A percentile compares a stretch with the other conserved stretches of the same genome.
Evolutionary conservation across 2,888 invertebrate genomes (phyloP).

Genomic region (Chrysina gloriosa): DNA sequence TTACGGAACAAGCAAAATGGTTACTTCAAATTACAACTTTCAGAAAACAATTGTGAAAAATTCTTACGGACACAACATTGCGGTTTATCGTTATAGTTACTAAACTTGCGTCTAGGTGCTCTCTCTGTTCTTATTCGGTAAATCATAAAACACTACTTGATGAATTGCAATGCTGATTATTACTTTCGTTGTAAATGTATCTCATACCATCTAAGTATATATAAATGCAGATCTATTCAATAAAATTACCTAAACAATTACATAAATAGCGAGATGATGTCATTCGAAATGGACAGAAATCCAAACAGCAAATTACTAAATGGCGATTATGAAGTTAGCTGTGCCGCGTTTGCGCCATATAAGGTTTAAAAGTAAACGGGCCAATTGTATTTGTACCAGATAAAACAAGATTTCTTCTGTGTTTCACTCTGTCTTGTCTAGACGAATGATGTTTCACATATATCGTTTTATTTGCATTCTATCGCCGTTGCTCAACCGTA

Average conservation of each 20-base stretch:
- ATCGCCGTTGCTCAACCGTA: conserved; percentile 14
- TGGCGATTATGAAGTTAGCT: conserved; percentile 30
- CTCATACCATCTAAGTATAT: conserved; percentile 23
- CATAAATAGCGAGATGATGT: conserved; percentile 27
- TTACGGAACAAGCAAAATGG: too few species aligned
- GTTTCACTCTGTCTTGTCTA: conserved; percentile 16
- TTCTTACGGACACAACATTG: too few species aligned
- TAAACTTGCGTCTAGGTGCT: too few species aligned
- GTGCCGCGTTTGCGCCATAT: conserved; percentile 12
- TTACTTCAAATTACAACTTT: too few species aligned
- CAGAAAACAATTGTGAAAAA: too few species aligned
- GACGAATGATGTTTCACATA: conserved; percentile 12
- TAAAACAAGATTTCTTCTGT: conserved; percentile 15
- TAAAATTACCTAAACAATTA: conserved; percentile 28
- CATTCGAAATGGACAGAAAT: conserved; percentile 15
- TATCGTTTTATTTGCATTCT: conserved; percentile 23
- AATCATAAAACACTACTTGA: not conserved
- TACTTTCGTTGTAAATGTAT: conserved; percentile 2
- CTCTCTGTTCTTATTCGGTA: too few species aligned
- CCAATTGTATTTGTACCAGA: conserved; percentile 25
- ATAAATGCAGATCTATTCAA: conserved; percentile 6
- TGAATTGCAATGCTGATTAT: conserved; percentile 6
- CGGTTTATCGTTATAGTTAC: too few species aligned
- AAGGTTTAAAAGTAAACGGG: conserved; percentile 24
- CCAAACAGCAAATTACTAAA: conserved; percentile 27